A percentile compares a stretch with the other conserved stretches of the same genome.
These are phyloP conservation scores for Caenorhabditis afra DNA, from an alignment of 2,888 invertebrate genomes.

Conservation along the genomic window DNA sequence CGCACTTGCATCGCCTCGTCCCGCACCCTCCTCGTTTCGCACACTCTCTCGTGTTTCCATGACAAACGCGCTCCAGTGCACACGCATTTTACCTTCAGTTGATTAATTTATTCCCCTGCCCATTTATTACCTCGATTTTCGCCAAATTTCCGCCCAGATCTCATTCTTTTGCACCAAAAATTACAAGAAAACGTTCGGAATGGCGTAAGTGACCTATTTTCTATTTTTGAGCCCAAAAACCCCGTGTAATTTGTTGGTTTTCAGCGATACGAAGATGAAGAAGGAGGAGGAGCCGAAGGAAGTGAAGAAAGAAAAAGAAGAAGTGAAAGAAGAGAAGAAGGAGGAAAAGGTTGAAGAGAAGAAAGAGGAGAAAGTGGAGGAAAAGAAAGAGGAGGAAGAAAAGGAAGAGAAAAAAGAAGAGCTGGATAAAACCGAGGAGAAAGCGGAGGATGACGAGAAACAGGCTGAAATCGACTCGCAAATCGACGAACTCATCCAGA, in stretches of 20 bases:
- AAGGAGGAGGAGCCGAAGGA: neutral
- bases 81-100: neutral
- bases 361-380: neutral
- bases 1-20: constrained; percentile 19
- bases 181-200: neutral
- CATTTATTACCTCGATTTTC: constrained; percentile 3
- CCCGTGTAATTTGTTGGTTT: neutral
- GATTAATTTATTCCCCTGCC: constrained; percentile 4
- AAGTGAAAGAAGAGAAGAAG: neutral
- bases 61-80: constrained; percentile 29
- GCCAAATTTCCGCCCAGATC: neutral
- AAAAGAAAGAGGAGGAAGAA: neutral
- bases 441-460: neutral
- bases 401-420: neutral
- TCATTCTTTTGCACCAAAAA: neutral
- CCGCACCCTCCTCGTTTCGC: constrained; percentile 23
- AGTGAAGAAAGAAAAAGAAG: neutral
- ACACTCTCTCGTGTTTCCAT: constrained; percentile 26
- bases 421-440: neutral
- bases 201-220: constrained; percentile 22
- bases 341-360: constrained; percentile 18
- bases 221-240: neutral
- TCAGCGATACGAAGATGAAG: neutral
- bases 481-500: constrained; percentile 17
- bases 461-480: neutral